Evolutionary conservation across 2,797 vertebrate species (phyloP).

Genomic region (Alca torda): DNA sequence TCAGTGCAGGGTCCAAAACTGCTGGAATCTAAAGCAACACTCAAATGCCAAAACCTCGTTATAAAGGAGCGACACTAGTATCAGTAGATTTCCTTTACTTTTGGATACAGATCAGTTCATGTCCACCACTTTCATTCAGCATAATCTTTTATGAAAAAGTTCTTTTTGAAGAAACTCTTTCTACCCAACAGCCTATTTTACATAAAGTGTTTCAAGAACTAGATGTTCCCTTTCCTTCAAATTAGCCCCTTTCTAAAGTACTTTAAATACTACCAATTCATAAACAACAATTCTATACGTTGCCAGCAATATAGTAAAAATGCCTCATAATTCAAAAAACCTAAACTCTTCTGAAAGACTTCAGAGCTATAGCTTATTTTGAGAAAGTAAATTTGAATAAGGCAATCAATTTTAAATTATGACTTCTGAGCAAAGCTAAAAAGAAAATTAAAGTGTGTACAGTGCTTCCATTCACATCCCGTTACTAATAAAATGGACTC

Average conservation of each 20-base stretch:
- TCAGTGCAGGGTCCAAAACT: neutral
- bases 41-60: neutral
- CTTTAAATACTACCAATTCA: neutral
- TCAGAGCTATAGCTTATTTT: neutral
- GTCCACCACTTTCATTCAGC: neutral
- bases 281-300: neutral
- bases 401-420: slow-evolving; percentile 7
- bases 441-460: slow-evolving; percentile 29
- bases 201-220: neutral
- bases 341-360: neutral
- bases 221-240: neutral
- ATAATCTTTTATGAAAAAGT: neutral
- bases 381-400: neutral
- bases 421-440: slow-evolving; percentile 11
- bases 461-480: neutral
- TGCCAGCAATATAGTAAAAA: neutral
- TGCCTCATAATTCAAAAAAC: neutral
- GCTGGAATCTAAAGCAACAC: neutral
- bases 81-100: neutral
- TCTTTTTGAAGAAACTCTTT: neutral
- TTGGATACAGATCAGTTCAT: neutral
- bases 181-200: neutral
- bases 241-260: neutral
- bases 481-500: slow-evolving; percentile 12
- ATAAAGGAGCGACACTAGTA: neutral